Base-by-base conservation (phyloP, 2,888 invertebrate species). In the Corbicula japonica region DNA sequence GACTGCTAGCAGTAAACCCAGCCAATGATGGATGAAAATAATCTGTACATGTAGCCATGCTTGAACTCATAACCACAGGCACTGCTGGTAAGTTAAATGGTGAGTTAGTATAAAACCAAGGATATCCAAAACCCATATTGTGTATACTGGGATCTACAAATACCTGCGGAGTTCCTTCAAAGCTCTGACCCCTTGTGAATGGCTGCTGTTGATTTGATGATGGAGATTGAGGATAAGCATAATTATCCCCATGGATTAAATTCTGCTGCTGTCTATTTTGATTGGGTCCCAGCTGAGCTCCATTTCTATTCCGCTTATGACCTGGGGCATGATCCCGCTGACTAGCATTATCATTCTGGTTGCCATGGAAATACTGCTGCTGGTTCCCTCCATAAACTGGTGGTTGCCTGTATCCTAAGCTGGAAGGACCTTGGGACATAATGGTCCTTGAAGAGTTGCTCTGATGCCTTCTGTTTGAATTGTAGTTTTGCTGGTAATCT, bases 291-390 rank as follows among this genome's bases (percentile, higher is more conserved):
- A 44, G 34, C 28, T 60, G 50, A 8, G 50, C 41, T 34, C 68
- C 68, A 46, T 48, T 56, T 34, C 58, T 58, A 12, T 30, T 35
- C 6, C 46, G 30, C 26, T 56, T 54, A 38, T 56, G 69, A n/a
- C n/a, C n/a, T n/a, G n/a, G n/a, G 26, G 21, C 30, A 32, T 34
- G 66, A 46, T 28, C 23, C 44, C 65, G 60, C 41, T 35, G 41
- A n/a, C 48, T n/a, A 23, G 66, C 63, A 46, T 70, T 70, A 15
- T 68, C 78, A 70, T 70, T 83, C 50, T 70, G 70, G 62, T 78
- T 81, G 44, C 58, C 35, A 23, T 66, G 44, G 32, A 61, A 35
- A 69, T 61, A 70, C 18, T 62, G 52, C 15, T 65, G 56, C 12
- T 54, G 54, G 28, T 50, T 61, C 8, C 30, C 23, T 15, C 44